Percentiles rank a stretch among this genome's conserved stretches.
These are phyloP conservation scores for Hiodon tergisus DNA, from an alignment of 2,113 vertebrate species.

Conservation along the genomic window DNA sequence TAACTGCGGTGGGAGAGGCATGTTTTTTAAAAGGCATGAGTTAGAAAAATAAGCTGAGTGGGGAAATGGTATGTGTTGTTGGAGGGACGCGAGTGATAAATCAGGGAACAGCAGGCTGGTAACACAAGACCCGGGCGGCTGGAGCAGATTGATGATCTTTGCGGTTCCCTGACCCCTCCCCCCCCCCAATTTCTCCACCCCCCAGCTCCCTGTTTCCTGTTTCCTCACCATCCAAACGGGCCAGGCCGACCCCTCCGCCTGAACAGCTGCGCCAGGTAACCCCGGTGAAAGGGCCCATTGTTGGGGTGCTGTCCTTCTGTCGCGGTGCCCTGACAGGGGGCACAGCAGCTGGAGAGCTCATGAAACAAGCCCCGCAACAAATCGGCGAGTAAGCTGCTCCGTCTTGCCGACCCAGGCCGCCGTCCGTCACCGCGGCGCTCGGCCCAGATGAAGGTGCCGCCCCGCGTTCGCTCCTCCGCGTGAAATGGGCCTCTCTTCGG, in stretches of 20 bases:
- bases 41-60: background rate
- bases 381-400: too few relatives aligned
- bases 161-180: constrained; percentile 43
- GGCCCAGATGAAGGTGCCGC: background rate
- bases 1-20: background rate
- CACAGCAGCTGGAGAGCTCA: background rate
- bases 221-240: too few relatives aligned
- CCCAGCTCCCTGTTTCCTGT: background rate
- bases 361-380: too few relatives aligned
- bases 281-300: constrained; percentile 20
- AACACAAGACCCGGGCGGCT: constrained; percentile 49
- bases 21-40: background rate
- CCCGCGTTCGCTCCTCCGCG: background rate
- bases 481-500: background rate
- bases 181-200: constrained; percentile 25
- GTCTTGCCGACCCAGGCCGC: background rate
- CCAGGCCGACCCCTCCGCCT: constrained; percentile 20
- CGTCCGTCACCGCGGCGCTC: background rate
- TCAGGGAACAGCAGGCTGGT: constrained; percentile 67
- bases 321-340: background rate
- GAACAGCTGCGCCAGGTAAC: constrained; percentile 59
- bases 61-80: constrained; percentile 47
- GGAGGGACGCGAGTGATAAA: constrained; percentile 64
- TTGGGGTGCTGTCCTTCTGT: background rate
- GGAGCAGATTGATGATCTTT: constrained; percentile 53